phyloP scores from a whole-genome alignment of 2,797 vertebrate genomes.

The Rachycentron canadum region DNA sequence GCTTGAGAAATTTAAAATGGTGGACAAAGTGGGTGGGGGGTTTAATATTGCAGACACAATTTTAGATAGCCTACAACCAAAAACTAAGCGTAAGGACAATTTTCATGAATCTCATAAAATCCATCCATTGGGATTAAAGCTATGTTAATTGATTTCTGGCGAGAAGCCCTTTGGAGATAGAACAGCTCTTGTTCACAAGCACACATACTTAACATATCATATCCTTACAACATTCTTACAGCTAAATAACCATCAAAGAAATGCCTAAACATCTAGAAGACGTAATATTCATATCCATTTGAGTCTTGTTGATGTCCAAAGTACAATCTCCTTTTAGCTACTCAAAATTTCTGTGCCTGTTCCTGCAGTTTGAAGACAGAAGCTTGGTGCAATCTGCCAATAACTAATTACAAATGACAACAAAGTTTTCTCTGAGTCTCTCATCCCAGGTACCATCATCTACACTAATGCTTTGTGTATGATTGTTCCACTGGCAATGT shows the following conservation, averaged over 20 bases:
- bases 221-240: neutral
- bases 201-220: neutral
- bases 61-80: constrained; percentile 30
- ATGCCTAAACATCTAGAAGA: neutral
- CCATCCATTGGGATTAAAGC: constrained; percentile 11
- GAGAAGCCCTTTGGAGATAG: neutral
- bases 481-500: neutral
- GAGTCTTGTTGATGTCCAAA: neutral
- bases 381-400: neutral
- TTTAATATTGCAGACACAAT: neutral
- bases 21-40: no score
- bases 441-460: neutral
- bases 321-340: neutral
- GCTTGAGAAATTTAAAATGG: neutral
- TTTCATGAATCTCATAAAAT: constrained; percentile 28
- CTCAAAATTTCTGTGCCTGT: neutral
- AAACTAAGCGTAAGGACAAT: constrained; percentile 17
- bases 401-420: neutral
- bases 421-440: no score
- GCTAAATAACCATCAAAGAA: neutral
- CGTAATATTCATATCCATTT: neutral
- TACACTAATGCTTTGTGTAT: neutral
- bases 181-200: constrained; percentile 1
- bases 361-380: neutral
- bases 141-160: constrained; percentile 35